Base-by-base conservation (phyloP, 2,113 vertebrate genomes). In the Abramis brama region DNA sequence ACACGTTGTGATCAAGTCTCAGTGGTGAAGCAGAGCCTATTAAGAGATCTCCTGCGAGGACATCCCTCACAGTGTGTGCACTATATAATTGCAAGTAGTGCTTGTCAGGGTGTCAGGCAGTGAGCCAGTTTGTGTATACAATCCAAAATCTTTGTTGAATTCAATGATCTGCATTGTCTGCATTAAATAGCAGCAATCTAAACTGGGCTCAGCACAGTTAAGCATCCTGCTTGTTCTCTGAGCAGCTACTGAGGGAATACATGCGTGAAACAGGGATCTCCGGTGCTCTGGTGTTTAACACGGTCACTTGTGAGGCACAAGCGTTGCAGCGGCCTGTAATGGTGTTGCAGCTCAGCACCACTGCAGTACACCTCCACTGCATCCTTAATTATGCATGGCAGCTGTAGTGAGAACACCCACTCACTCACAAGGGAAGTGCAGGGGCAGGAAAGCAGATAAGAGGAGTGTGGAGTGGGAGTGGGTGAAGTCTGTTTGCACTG, bases 351-450 rank as follows among this genome's bases (percentile, higher is more conserved):
- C 68, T 83, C 82, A 73, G 82, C 82, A 83, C 82, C 82, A 83
- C 76, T 86, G 84, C 78, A 80, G 74, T 60, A 73, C 79, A 82
- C 87, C 88, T 91, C 89, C 89, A 90, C 88, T 82, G 60, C 76
- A 88, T 89, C 89, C 81, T 90, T 91, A 91, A 94, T 92, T 91
- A 92, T 92, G 91, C 87, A 93, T 92, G 86, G 86, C 79, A 89
- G 88, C 90, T 79, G 86, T 87, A 89, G 91, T 55, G 84, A 91
- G 87, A 90, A 87, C 91, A 70, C 85, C 77, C 85, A 86, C 85
- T 80, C 85, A 71, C 77, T 60, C 64, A 60, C 76, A 86, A 50
- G 50, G 50, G 85, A 86, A 80, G 85, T 80, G 85, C 76, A 86
- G 77, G 84, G 76, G 27, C 75, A 68, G 33, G 60, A 79, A 64